Evolutionary conservation across 53 echinoderm and acorn worm species (phyloP).

Genomic region (Echinarachnius parma): DNA sequence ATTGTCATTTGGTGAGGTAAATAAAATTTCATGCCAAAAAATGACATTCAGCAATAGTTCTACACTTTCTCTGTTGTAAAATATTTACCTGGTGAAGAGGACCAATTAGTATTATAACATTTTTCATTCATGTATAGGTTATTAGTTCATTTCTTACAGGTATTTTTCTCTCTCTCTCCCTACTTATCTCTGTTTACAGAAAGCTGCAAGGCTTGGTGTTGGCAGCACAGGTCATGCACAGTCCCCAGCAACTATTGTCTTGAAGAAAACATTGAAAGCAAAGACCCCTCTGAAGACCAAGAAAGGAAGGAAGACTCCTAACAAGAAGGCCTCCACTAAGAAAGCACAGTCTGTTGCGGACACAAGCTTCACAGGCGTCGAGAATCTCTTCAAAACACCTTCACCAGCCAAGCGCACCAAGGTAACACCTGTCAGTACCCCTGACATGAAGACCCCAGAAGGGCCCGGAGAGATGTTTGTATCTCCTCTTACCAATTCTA

Average conservation of each 20-base stretch:
- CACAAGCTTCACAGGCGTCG: constrained; percentile 75
- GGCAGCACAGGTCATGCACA: constrained; percentile 93
- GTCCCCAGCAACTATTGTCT: constrained; percentile 95
- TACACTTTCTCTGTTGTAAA: not conserved
- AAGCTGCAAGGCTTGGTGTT: constrained; percentile 59
- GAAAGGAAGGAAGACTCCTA: constrained; percentile 93
- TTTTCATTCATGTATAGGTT: too few relatives aligned
- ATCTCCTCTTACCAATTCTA: constrained; percentile 62
- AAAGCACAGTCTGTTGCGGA: constrained; percentile 44
- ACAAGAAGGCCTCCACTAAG: constrained; percentile 72
- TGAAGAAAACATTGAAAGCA: constrained; percentile 59
- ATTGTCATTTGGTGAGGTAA: too few relatives aligned
- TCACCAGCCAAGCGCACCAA: constrained; percentile 50
- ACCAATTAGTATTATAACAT: not conserved
- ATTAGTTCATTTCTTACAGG: constrained; percentile 9
- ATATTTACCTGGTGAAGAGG: not conserved
- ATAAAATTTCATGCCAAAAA: too few relatives aligned
- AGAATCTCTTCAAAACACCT: constrained; percentile 73
- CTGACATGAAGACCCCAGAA: constrained; percentile 77
- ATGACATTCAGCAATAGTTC: too few relatives aligned
- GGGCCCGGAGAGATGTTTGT: constrained; percentile 89
- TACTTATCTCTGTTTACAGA: constrained; percentile 37
- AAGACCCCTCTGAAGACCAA: constrained; percentile 72
- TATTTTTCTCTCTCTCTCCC: constrained; percentile 1
- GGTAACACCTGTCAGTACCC: constrained; percentile 44